Conservation (phyloP, 2,113 vertebrate genomes). For the Varanus komodoensis region DNA sequence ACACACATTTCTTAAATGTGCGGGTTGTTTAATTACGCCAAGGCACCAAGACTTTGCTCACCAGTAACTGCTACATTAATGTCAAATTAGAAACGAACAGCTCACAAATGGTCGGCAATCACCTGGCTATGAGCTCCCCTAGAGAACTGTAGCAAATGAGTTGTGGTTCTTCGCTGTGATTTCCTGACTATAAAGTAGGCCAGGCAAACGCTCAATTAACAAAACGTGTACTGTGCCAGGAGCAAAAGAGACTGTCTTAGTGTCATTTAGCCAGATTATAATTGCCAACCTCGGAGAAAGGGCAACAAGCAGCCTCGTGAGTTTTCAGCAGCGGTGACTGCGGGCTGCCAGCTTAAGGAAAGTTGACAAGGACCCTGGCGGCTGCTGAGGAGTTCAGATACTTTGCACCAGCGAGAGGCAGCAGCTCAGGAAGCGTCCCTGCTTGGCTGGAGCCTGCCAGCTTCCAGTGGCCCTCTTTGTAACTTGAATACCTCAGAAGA, state of each 20-base stretch:
- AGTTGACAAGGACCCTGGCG: neutral
- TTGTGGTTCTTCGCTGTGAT: neutral
- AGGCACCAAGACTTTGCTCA: neutral
- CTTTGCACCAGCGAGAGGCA: neutral
- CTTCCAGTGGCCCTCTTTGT: neutral
- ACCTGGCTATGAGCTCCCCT: neutral
- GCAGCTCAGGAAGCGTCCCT: neutral
- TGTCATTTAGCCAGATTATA: neutral
- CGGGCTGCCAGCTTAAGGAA: neutral
- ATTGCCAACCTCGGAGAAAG: neutral
- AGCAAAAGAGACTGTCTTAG: neutral
- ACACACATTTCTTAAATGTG: neutral
- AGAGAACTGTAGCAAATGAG: neutral
- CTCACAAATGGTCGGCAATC: neutral
- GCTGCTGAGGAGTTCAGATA: too few relatives aligned
- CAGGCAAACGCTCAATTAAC: neutral
- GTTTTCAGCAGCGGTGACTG: neutral
- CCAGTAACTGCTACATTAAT: neutral
- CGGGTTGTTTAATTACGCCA: slow-evolving; percentile 5
- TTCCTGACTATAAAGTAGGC: neutral
- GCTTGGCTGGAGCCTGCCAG: neutral
- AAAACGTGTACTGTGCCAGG: neutral
- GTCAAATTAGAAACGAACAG: neutral
- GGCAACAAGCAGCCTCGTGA: neutral
- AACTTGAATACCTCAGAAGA: too few relatives aligned